Evolutionary conservation across 1,140 invertebrate species (phyloP).

Genomic region (Heliconius melpomene): DNA sequence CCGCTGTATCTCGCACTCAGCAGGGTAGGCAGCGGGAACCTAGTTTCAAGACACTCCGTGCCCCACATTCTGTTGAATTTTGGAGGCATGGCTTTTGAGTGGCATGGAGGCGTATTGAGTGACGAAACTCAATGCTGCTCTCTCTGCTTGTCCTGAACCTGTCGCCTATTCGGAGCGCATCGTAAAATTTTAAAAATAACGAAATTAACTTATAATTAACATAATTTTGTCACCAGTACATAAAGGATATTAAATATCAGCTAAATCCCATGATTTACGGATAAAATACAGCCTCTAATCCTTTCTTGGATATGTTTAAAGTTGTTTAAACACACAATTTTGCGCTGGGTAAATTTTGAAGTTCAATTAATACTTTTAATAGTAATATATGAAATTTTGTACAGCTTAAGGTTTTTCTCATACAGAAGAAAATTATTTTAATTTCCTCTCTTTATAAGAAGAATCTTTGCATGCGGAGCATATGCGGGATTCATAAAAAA

Average conservation of each 20-base stretch:
- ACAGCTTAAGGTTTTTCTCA: too few relatives aligned
- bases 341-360: background rate
- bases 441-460: too few relatives aligned
- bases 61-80: too few relatives aligned
- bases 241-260: constrained; percentile 46
- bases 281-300: constrained; percentile 36
- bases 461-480: too few relatives aligned
- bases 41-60: too few relatives aligned
- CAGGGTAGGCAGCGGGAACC: too few relatives aligned
- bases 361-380: background rate
- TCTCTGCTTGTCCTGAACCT: background rate
- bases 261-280: constrained; percentile 44
- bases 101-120: too few relatives aligned
- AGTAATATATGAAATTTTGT: background rate
- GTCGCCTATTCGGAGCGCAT: background rate
- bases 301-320: constrained; percentile 30
- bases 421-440: too few relatives aligned
- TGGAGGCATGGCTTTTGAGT: too few relatives aligned
- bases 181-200: background rate
- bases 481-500: too few relatives aligned
- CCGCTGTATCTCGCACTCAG: too few relatives aligned
- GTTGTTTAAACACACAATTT: background rate
- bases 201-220: background rate
- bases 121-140: too few relatives aligned
- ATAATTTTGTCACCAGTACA: constrained; percentile 28